Base-by-base conservation (phyloP, 2,113 vertebrate species). In the Hucho hucho region DNA sequence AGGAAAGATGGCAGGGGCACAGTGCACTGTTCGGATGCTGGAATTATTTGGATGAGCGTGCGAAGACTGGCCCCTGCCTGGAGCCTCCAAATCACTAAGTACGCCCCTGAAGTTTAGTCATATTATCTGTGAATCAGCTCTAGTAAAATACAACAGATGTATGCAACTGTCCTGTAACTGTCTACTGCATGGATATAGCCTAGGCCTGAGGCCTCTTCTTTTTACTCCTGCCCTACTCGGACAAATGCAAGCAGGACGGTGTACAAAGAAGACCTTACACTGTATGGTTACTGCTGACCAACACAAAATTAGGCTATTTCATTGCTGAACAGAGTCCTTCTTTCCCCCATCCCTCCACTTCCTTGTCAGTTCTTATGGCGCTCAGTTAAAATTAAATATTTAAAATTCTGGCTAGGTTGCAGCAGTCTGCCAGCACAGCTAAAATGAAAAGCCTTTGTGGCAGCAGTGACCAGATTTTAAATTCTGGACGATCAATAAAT, bases 381-480 rank as follows among this genome's bases (percentile, higher is more conserved):
- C 93, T 93, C 91, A 80, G 89, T 92, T 92, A 92, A 94, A 95
- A 94, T 93, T 92, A 92, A 95, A 94, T 94, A 94, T 95, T 96
- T 94, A 92, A 95, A 93, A 93, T 87, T 89, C 87, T 89, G 89
- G 85, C 88, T 84, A 91, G 86, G 86, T 88, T 81, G 79, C 84
- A 93, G 87, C 87, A 75, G 72, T 69, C 92, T 94, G 95, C 94
- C 92, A 94, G 92, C 92, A 71, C 93, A 97, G 94, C 93, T 95
- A 94, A 96, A 97, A 96, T 88, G 91, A 96, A 95, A 94, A 89
- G 93, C 85, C 92, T 93, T 91, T 91, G 91, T 92, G 91, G 93
- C 93, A 94, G 92, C 92, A 94, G 95, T 92, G 92, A 97, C 95
- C 92, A 95, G 94, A 96, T 95, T 97, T 95, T 96, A 96, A 97